Percentiles rank a stretch among this genome's conserved stretches.
phyloP scores from a whole-genome alignment of 2,797 vertebrate species.

The Thripadectes ignobilis region DNA sequence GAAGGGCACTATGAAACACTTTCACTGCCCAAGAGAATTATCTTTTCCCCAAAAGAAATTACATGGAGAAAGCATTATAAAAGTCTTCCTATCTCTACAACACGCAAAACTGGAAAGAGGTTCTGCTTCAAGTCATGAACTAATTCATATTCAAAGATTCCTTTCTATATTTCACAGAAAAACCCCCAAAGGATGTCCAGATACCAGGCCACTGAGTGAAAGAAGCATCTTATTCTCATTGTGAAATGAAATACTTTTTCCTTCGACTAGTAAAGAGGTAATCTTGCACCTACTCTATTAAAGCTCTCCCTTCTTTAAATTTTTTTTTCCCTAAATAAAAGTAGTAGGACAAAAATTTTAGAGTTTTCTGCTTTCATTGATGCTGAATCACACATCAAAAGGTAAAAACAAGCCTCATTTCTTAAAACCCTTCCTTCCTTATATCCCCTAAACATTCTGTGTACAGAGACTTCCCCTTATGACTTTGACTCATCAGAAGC shows the following conservation, averaged over 20 bases:
- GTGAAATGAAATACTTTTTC: background rate
- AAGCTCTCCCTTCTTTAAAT: background rate
- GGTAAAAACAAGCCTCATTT: background rate
- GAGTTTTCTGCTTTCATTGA: background rate
- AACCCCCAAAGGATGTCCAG: background rate
- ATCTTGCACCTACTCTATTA: background rate
- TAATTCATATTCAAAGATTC: background rate
- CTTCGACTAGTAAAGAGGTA: background rate
- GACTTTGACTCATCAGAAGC: background rate
- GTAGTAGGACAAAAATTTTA: background rate
- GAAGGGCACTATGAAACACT: background rate
- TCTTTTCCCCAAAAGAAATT: background rate
- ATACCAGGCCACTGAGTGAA: background rate
- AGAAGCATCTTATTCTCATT: background rate
- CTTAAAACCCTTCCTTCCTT: background rate
- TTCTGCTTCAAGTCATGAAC: background rate
- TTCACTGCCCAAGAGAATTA: background rate
- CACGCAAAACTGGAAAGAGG: background rate
- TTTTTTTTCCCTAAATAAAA: background rate
- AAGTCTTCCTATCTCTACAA: background rate
- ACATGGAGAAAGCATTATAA: background rate
- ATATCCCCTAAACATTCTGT: background rate
- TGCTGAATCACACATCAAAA: background rate
- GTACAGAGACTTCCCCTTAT: background rate
- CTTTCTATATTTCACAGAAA: background rate